phyloP scores from a whole-genome alignment of 1,140 invertebrate species.

The Triops longicaudatus region DNA sequence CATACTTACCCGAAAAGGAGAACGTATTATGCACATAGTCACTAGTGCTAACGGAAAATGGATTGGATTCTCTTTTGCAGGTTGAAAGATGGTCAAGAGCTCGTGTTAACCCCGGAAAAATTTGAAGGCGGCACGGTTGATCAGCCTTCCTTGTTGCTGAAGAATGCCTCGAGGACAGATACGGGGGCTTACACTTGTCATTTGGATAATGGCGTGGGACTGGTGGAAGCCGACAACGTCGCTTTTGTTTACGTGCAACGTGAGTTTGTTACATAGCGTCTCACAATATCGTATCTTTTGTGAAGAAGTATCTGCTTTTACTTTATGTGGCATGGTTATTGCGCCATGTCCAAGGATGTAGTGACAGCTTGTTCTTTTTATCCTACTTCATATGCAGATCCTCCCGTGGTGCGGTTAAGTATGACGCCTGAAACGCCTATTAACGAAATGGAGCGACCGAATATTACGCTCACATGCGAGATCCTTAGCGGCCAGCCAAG shows the following conservation, averaged over 20 bases:
- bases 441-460: slow-evolving; percentile 64
- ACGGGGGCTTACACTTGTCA: slow-evolving; percentile 70
- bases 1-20: not conserved
- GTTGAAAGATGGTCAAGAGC: slow-evolving; percentile 58
- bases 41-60: not conserved
- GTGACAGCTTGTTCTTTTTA: not conserved
- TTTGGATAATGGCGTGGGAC: slow-evolving; percentile 63
- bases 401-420: slow-evolving; percentile 62
- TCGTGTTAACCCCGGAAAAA: slow-evolving; percentile 54
- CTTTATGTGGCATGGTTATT: not conserved
- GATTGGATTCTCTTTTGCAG: slow-evolving; percentile 43
- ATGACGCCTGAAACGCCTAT: slow-evolving; percentile 66
- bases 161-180: slow-evolving; percentile 63
- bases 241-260: slow-evolving; percentile 67
- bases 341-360: not conserved
- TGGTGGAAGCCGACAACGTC: slow-evolving; percentile 55
- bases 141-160: slow-evolving; percentile 63
- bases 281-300: not conserved
- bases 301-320: not conserved
- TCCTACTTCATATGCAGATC: slow-evolving; percentile 31
- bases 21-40: slow-evolving; percentile 11
- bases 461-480: slow-evolving; percentile 73
- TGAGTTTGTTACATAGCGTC: slow-evolving; percentile 45
- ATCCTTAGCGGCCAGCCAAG: slow-evolving; percentile 51
- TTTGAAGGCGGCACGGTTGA: slow-evolving; percentile 64